Evolutionary conservation across 2,888 invertebrate genomes (phyloP).

Genomic region (Spodoptera littoralis): DNA sequence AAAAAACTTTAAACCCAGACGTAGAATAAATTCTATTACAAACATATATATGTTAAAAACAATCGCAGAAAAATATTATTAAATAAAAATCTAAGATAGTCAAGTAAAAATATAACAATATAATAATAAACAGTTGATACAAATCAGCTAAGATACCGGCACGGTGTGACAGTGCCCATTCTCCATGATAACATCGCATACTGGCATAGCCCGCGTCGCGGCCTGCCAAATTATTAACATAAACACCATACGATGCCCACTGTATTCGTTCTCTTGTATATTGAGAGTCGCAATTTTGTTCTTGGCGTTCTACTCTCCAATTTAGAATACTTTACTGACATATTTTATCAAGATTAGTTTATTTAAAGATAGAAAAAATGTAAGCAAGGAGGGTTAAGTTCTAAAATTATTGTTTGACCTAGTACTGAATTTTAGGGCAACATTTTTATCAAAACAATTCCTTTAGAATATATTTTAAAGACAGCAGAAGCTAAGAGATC

Average conservation of each 20-base stretch:
- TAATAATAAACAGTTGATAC: constrained; percentile 3
- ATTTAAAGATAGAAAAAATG: neutral
- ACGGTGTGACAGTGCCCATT: constrained; percentile 49
- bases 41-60: too few relatives aligned
- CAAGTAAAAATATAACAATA: too few relatives aligned
- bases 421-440: too few relatives aligned
- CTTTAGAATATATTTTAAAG: too few relatives aligned
- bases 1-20: too few relatives aligned
- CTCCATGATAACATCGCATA: constrained; percentile 48
- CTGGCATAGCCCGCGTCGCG: constrained; percentile 60
- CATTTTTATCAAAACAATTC: too few relatives aligned
- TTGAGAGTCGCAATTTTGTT: constrained; percentile 64
- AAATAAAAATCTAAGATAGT: too few relatives aligned
- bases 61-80: too few relatives aligned
- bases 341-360: constrained; percentile 49
- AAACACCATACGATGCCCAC: constrained; percentile 61
- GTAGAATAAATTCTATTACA: too few relatives aligned
- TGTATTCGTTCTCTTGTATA: constrained; percentile 53
- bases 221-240: constrained; percentile 79
- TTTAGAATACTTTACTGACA: constrained; percentile 42
- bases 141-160: constrained; percentile 5
- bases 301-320: constrained; percentile 46
- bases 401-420: too few relatives aligned
- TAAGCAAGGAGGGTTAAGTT: neutral
- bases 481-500: too few relatives aligned